phyloP scores from a whole-genome alignment of 2,113 vertebrate species.

The Proteles cristata region DNA sequence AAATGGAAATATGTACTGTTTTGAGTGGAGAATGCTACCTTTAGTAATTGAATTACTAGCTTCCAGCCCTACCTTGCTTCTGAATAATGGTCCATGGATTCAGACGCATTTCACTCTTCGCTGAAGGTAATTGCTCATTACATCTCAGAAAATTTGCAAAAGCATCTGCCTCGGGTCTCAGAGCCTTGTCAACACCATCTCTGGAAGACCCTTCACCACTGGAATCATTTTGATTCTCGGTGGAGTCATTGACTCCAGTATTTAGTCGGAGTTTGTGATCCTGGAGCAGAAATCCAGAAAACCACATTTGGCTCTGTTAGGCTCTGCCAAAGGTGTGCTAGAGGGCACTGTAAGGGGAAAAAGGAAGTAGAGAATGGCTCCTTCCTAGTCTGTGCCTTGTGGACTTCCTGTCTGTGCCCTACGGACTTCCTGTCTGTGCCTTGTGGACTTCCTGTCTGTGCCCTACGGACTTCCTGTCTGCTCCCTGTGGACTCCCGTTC shows the following conservation, averaged over 20 bases:
- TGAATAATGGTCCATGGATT: not conserved
- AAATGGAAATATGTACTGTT: conserved; percentile 37
- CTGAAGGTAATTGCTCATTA: not conserved
- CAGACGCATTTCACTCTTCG: not conserved
- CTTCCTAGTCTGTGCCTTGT: not conserved
- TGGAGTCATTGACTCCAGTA: not conserved
- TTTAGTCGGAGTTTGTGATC: not conserved
- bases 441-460: not conserved
- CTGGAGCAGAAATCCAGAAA: not conserved
- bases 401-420: too few relatives aligned
- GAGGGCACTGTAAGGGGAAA: not conserved
- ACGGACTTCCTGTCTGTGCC: not conserved
- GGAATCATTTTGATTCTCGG: not conserved
- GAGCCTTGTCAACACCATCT: not conserved
- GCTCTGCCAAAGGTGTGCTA: not conserved
- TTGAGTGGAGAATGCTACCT: conserved; percentile 20
- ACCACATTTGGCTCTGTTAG: not conserved
- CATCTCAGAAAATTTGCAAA: not conserved
- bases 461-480: not conserved
- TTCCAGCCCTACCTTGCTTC: not conserved
- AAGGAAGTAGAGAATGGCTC: not conserved
- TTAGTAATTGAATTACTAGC: conserved; percentile 17
- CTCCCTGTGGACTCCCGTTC: not conserved
- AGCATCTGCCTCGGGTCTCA: not conserved
- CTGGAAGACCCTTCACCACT: not conserved